Conservation (phyloP, 2,113 vertebrate species). For the Madoqua kirkii region DNA sequence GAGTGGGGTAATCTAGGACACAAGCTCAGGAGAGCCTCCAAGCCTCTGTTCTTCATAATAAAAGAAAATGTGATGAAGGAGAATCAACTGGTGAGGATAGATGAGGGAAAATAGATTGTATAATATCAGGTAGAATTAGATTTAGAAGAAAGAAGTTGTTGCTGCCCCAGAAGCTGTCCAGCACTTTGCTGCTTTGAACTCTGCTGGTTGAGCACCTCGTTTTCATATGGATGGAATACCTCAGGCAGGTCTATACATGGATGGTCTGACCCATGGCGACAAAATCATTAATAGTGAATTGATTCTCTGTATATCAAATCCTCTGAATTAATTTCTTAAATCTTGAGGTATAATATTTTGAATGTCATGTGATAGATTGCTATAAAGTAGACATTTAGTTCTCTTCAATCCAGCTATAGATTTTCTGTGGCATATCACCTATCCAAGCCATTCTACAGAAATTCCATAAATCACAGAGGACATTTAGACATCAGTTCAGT, state of each 20-base stretch:
- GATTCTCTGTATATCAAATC: neutral
- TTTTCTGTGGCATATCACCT: neutral
- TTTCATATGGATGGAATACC: neutral
- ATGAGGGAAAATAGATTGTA: neutral
- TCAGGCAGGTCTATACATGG: neutral
- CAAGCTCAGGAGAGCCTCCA: neutral
- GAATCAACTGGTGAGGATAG: neutral
- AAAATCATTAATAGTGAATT: neutral
- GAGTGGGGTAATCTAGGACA: rapidly evolving
- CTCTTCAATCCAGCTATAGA: neutral
- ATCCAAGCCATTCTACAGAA: neutral
- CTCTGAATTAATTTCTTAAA: constrained; percentile 2
- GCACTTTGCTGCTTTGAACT: neutral
- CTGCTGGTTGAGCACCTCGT: neutral
- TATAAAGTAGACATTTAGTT: neutral
- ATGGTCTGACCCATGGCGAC: neutral
- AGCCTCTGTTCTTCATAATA: neutral
- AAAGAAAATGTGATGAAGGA: neutral
- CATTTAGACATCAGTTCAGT: too few species aligned
- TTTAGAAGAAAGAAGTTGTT: neutral
- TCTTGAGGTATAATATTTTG: neutral
- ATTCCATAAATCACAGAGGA: neutral
- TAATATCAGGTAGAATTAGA: neutral
- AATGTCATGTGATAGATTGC: neutral
- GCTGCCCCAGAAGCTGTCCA: neutral